Evolutionary conservation across 2,888 invertebrate genomes (phyloP).

Genomic region (Nipponacmea schrenckii): DNA sequence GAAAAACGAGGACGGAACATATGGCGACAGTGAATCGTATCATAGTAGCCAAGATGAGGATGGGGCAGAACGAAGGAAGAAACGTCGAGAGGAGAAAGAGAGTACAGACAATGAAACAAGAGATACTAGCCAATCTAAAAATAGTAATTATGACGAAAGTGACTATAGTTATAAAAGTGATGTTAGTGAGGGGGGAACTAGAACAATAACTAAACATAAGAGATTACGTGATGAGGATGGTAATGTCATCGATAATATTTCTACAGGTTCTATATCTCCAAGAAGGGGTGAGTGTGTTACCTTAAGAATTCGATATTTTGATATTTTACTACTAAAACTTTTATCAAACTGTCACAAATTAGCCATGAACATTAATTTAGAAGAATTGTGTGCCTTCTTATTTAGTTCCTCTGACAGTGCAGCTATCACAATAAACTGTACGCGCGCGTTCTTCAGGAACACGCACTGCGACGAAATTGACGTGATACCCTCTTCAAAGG

Average conservation of each 20-base stretch:
- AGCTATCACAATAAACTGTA: too few relatives aligned
- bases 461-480: too few relatives aligned
- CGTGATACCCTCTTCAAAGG: too few relatives aligned
- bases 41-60: constrained; percentile 61
- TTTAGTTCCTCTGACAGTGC: too few relatives aligned
- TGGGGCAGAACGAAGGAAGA: constrained; percentile 48
- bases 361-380: too few relatives aligned
- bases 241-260: constrained; percentile 39
- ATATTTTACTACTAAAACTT: background rate
- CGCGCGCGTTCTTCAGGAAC: too few relatives aligned
- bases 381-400: too few relatives aligned
- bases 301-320: background rate
- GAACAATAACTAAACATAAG: constrained; percentile 47
- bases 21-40: constrained; percentile 56
- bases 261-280: constrained; percentile 32
- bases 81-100: constrained; percentile 44
- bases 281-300: constrained; percentile 29
- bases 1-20: constrained; percentile 56
- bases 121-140: constrained; percentile 20
- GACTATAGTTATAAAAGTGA: constrained; percentile 53
- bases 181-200: constrained; percentile 59
- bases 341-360: too few relatives aligned
- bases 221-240: constrained; percentile 50
- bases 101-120: constrained; percentile 14
- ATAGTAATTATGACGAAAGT: constrained; percentile 23